Conservation (phyloP, 2,888 invertebrate species). For the Chydorus sphaericus region DNA sequence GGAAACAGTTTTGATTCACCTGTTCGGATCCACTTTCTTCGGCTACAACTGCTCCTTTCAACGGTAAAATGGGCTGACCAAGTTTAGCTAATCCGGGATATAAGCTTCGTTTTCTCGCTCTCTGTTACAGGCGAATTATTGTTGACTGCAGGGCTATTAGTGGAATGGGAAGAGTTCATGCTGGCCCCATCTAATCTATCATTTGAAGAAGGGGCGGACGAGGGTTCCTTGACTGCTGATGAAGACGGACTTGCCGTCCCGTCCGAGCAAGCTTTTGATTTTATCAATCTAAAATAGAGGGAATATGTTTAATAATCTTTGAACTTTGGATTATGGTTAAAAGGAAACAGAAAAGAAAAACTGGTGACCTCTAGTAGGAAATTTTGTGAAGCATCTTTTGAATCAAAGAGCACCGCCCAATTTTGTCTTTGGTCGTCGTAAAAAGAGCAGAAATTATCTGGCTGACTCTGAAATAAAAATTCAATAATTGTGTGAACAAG, state of each 20-base stretch:
- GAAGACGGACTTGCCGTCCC: neutral
- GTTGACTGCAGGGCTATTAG: no score
- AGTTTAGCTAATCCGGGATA: slow-evolving; percentile 8
- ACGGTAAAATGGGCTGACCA: slow-evolving; percentile 9
- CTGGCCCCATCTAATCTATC: neutral
- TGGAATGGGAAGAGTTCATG: neutral
- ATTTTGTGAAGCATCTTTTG: slow-evolving; percentile 24
- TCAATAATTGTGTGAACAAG: neutral
- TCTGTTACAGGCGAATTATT: neutral
- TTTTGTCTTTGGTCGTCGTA: slow-evolving; percentile 37
- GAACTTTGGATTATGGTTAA: neutral
- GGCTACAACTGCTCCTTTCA: slow-evolving; percentile 6
- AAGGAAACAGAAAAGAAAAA: neutral
- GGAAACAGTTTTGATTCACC: no score
- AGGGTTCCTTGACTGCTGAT: no score
- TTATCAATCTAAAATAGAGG: neutral
- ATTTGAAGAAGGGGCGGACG: neutral
- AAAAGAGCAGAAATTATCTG: slow-evolving; percentile 24
- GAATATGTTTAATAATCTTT: neutral
- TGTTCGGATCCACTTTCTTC: neutral
- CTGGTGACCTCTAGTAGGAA: slow-evolving; percentile 27
- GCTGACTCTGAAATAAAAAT: neutral
- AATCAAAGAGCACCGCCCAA: slow-evolving; percentile 40
- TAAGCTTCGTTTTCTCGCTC: neutral
- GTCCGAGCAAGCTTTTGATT: neutral